These are phyloP conservation scores for Lophotis ruficrista DNA, from an alignment of 2,113 vertebrate genomes.

Conservation along the genomic window DNA sequence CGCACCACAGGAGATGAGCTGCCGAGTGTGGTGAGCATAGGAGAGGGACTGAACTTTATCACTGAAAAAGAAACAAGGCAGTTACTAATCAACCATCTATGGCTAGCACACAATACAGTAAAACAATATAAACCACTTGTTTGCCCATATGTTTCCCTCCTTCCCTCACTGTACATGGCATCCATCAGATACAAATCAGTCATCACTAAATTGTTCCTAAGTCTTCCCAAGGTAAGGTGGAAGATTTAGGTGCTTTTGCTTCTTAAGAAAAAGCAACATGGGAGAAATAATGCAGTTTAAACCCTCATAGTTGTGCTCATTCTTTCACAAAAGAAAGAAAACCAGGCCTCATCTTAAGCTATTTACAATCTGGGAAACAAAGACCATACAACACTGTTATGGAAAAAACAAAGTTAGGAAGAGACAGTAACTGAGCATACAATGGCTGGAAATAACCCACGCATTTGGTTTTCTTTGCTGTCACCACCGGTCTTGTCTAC, in stretches of 20 bases:
- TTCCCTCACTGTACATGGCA: background rate
- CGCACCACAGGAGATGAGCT: slow-evolving; percentile 95
- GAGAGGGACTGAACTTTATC: slow-evolving; percentile 95
- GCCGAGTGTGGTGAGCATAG: slow-evolving; percentile 92
- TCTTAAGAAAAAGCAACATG: background rate
- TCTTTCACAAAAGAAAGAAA: background rate
- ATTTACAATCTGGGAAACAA: background rate
- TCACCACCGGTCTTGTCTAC: background rate
- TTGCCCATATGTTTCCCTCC: background rate
- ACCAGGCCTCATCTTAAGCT: background rate
- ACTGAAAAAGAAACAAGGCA: slow-evolving; percentile 69
- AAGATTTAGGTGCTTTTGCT: background rate
- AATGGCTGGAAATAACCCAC: background rate
- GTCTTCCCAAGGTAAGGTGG: background rate
- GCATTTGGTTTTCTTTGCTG: background rate
- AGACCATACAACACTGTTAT: background rate
- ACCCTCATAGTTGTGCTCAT: background rate
- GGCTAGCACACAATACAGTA: background rate
- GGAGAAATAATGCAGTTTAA: background rate
- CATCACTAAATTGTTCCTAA: background rate
- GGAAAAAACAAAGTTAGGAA: background rate
- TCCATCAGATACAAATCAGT: background rate
- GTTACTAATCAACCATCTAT: background rate
- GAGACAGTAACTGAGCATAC: background rate
- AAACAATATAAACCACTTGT: background rate